phyloP scores from a whole-genome alignment of 2,797 vertebrate genomes.

The Miichthys miiuy region DNA sequence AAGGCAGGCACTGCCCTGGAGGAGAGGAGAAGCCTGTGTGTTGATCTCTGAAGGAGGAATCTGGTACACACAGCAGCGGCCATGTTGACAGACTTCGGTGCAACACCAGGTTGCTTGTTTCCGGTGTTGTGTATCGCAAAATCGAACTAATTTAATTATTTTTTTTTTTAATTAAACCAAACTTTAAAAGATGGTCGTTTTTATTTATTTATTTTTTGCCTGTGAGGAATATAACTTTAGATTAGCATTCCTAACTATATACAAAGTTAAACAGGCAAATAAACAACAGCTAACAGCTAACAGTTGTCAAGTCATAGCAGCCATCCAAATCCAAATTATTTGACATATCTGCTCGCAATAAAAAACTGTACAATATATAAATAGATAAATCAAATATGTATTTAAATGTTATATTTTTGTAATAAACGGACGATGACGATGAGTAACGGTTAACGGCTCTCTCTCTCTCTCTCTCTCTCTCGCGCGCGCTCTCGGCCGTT shows the following conservation, averaged over 20 bases:
- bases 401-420: not conserved
- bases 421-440: no score
- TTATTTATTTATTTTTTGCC: no score
- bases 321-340: not conserved
- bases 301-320: not conserved
- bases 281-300: not conserved
- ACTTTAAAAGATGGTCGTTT: no score
- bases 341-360: not conserved
- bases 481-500: conserved; percentile 1
- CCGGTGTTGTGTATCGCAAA: conserved; percentile 54
- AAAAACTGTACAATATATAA: not conserved
- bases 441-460: no score
- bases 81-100: conserved; percentile 73
- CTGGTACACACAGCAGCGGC: conserved; percentile 47
- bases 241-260: no score
- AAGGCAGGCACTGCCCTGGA: conserved; percentile 42
- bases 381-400: not conserved
- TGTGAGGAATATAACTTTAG: no score
- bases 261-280: no score
- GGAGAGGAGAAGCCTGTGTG: conserved; percentile 50
- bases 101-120: conserved; percentile 57
- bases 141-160: conserved; percentile 23
- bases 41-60: conserved; percentile 69
- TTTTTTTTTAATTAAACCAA: not conserved
- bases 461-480: no score